phyloP scores from a whole-genome alignment of 2,113 vertebrate genomes.

The Pterocles orientalis region DNA sequence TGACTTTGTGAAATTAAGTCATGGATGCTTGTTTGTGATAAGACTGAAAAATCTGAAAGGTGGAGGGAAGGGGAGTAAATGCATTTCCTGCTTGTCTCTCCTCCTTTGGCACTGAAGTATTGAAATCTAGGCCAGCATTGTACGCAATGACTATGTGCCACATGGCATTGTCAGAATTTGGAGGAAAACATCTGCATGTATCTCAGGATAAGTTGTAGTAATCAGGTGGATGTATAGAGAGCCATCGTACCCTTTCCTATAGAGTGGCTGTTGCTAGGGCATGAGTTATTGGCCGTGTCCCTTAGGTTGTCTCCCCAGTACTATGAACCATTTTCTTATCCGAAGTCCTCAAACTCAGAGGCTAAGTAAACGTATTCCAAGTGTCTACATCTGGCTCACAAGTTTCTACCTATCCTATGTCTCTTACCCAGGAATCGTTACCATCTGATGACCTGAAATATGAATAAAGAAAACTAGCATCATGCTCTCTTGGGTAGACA shows the following conservation, averaged over 20 bases:
- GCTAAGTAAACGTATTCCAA: neutral
- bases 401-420: neutral
- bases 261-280: neutral
- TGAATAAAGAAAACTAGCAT: rapidly evolving
- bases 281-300: neutral
- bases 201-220: neutral
- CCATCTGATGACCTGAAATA: neutral
- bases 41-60: neutral
- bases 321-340: neutral
- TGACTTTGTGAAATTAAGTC: neutral
- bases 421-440: neutral
- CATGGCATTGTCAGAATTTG: neutral
- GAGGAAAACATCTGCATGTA: neutral
- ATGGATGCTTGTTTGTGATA: neutral
- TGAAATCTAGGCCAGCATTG: neutral
- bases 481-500: neutral
- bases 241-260: neutral
- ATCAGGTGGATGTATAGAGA: rapidly evolving
- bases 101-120: neutral
- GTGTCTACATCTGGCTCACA: neutral
- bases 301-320: neutral
- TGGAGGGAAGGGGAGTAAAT: neutral
- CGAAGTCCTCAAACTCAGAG: neutral
- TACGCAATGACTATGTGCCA: too few species aligned
- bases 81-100: neutral